phyloP scores from a whole-genome alignment of 37 sponge, comb jelly and placozoan species.

The Sycon ciliatum region DNA sequence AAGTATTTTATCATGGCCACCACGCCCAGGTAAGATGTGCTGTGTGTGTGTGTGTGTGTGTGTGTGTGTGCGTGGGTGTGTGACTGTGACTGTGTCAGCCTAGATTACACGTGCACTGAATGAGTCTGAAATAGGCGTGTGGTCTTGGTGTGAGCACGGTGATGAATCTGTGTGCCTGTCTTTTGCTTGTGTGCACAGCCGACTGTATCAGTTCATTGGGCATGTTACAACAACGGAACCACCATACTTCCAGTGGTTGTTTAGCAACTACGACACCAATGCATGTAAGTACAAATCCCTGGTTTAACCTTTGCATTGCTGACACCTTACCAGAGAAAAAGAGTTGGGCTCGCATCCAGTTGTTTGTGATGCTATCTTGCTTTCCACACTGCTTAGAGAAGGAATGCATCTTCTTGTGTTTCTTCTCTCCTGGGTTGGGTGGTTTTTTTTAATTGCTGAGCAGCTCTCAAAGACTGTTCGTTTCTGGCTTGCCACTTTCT shows the following conservation, averaged over 20 bases:
- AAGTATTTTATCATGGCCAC: conserved; percentile 52
- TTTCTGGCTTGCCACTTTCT: too few relatives aligned
- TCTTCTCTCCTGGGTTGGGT: too few relatives aligned
- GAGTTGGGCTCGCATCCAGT: too few relatives aligned
- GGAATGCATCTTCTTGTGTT: too few relatives aligned
- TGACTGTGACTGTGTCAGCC: background rate
- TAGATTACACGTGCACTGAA: too few relatives aligned
- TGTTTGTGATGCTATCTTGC: too few relatives aligned
- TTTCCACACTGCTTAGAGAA: too few relatives aligned
- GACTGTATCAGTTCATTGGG: conserved; percentile 86
- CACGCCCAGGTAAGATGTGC: conserved; percentile 27
- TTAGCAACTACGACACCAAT: conserved; percentile 27
- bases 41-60: background rate
- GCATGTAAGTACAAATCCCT: conserved; percentile 14
- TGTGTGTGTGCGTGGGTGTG: background rate
- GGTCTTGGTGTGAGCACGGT: background rate
- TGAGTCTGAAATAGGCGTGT: background rate
- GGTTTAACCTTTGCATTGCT: too few relatives aligned
- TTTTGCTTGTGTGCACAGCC: conserved; percentile 13
- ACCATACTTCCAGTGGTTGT: conserved; percentile 36
- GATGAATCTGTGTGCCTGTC: background rate
- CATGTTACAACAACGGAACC: conserved; percentile 12
- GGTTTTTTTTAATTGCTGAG: too few relatives aligned
- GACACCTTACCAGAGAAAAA: too few relatives aligned
- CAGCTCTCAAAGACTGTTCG: too few relatives aligned